These are phyloP conservation scores for Galemys pyrenaicus DNA, from an alignment of 2,113 vertebrate genomes.

Conservation along the genomic window DNA sequence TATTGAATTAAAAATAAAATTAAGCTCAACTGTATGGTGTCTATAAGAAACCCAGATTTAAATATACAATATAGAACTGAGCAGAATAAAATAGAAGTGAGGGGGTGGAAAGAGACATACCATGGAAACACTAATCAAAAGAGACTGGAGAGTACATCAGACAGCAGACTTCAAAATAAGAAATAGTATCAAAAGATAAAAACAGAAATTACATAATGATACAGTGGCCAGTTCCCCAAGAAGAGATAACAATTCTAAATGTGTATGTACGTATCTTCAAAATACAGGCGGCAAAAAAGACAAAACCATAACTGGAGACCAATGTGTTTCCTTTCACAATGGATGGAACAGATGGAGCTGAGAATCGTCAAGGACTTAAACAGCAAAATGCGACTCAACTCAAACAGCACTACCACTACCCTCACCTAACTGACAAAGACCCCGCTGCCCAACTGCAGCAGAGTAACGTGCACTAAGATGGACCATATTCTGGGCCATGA, in stretches of 20 bases:
- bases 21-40: background rate
- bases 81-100: background rate
- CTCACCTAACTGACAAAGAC: background rate
- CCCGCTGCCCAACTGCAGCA: background rate
- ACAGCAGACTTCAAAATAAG: background rate
- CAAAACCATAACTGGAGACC: background rate
- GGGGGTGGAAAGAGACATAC: background rate
- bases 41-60: background rate
- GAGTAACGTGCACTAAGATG: background rate
- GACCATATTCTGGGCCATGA: background rate
- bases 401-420: background rate
- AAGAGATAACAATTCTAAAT: background rate
- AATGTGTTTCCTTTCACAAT: background rate
- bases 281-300: background rate
- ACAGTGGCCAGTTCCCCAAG: background rate
- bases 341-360: background rate
- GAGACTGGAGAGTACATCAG: background rate
- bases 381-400: background rate
- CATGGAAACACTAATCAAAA: background rate
- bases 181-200: background rate
- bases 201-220: background rate
- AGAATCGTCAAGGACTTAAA: background rate
- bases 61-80: background rate
- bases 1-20: background rate
- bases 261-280: background rate